Conservation (phyloP, 2,888 invertebrate species). For the Lithophane semibrunnea region DNA sequence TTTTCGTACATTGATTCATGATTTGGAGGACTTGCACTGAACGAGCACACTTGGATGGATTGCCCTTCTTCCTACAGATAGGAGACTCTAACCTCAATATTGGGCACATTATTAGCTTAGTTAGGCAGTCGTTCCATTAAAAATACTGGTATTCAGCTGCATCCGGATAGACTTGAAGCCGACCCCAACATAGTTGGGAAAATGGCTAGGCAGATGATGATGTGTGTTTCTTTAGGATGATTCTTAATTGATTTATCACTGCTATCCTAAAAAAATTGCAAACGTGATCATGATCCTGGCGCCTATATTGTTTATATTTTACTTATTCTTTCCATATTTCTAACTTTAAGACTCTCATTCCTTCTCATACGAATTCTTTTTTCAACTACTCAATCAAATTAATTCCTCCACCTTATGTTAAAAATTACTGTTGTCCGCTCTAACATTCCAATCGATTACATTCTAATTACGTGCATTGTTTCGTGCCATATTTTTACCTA, state of each 20-base stretch:
- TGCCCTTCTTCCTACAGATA: neutral
- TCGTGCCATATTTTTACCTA: conserved; percentile 9
- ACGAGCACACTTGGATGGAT: neutral
- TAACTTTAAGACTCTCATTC: no score
- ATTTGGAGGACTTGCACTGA: neutral
- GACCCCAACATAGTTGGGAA: neutral
- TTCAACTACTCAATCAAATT: neutral
- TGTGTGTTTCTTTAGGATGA: neutral
- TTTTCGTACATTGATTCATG: neutral
- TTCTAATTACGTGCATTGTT: conserved; percentile 2
- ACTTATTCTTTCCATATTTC: neutral
- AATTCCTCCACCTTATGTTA: neutral
- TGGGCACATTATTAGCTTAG: neutral
- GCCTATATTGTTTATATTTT: neutral
- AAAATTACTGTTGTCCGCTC: neutral
- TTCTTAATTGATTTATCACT: neutral
- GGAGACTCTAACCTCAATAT: neutral
- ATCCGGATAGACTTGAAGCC: neutral
- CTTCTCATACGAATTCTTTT: neutral
- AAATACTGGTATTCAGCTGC: neutral
- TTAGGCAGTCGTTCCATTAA: neutral
- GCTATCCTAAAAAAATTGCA: no score
- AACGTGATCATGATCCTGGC: neutral
- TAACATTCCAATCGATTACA: neutral
- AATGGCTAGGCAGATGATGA: neutral